These are phyloP conservation scores for Idaea aversata DNA, from an alignment of 2,888 invertebrate genomes.

Conservation along the genomic window DNA sequence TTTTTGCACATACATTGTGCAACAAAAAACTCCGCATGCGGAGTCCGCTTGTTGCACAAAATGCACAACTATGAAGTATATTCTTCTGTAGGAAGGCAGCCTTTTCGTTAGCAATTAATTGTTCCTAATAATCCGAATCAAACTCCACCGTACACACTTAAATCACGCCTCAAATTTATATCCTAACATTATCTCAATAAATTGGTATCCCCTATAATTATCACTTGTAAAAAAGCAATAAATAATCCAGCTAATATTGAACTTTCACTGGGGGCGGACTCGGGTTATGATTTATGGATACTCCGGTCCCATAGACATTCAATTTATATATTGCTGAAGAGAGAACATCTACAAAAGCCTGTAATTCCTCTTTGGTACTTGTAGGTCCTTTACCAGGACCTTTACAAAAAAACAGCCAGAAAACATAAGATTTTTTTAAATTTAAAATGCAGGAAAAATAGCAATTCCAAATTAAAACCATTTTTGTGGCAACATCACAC, in stretches of 20 bases:
- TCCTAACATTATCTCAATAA: conserved; percentile 5
- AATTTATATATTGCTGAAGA: background rate
- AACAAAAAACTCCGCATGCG: too few relatives aligned
- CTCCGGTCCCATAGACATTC: background rate
- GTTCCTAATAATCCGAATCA: background rate
- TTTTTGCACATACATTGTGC: too few relatives aligned
- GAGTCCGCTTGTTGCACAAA: too few relatives aligned
- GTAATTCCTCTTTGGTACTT: too few relatives aligned
- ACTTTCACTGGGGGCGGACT: conserved; percentile 28
- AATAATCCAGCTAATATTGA: conserved; percentile 32
- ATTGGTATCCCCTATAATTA: conserved; percentile 22
- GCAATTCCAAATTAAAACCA: too few relatives aligned
- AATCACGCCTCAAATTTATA: conserved; percentile 2
- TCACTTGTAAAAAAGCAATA: conserved; percentile 25
- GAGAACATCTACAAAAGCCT: too few relatives aligned
- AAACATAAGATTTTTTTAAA: too few relatives aligned
- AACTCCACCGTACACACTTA: background rate
- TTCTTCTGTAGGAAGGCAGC: background rate
- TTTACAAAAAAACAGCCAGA: too few relatives aligned
- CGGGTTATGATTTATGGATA: background rate
- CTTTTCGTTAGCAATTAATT: background rate
- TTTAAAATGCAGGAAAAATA: too few relatives aligned
- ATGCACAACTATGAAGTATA: too few relatives aligned
- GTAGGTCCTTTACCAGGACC: too few relatives aligned
- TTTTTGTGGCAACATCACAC: too few relatives aligned